These are phyloP conservation scores for Sympetrum striolatum DNA, from an alignment of 2,888 invertebrate genomes.

Conservation along the genomic window DNA sequence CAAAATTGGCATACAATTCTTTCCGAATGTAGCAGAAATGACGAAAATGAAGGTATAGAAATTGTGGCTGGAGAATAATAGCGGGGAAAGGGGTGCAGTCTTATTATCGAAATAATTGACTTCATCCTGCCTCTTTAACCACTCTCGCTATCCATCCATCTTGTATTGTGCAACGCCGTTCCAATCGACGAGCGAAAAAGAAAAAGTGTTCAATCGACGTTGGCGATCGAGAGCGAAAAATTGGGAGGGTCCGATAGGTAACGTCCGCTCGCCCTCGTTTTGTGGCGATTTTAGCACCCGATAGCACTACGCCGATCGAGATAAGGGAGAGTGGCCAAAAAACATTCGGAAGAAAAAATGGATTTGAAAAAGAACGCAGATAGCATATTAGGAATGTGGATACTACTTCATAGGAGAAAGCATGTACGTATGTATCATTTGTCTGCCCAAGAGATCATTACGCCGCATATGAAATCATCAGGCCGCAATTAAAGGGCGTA, in stretches of 20 bases:
- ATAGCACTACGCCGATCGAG: background rate
- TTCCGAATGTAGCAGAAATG: background rate
- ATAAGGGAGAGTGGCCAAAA: background rate
- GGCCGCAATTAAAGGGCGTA: too few relatives aligned
- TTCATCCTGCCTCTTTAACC: background rate
- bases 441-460: too few relatives aligned
- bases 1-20: background rate
- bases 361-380: background rate
- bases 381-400: too few relatives aligned
- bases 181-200: background rate
- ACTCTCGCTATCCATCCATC: background rate
- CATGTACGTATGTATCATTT: too few relatives aligned
- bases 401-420: too few relatives aligned
- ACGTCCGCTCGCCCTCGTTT: background rate
- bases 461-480: too few relatives aligned
- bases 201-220: background rate
- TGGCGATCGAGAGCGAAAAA: background rate
- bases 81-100: background rate
- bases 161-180: background rate
- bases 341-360: background rate
- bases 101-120: background rate
- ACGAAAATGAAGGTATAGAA: background rate
- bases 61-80: background rate
- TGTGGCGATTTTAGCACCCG: background rate
- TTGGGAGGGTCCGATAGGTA: background rate